Conservation (phyloP, 1,140 invertebrate species). For the Heliconius congener region DNA sequence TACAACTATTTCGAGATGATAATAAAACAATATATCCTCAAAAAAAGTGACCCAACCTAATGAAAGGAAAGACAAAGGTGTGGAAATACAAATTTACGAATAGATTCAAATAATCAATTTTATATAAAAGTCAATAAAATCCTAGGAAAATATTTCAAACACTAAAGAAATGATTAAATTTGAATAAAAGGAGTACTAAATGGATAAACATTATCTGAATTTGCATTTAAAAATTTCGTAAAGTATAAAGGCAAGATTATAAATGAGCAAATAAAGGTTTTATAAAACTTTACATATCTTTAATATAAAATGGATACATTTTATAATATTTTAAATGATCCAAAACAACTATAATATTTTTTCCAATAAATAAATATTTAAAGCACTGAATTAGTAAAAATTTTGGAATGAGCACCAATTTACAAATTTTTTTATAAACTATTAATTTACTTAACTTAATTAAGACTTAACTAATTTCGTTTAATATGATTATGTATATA, state of each 20-base stretch:
- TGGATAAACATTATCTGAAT: background rate
- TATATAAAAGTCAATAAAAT: too few species aligned
- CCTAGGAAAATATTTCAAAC: too few species aligned
- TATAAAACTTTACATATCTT: too few species aligned
- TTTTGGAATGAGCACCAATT: conserved; percentile 13
- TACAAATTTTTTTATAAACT: background rate
- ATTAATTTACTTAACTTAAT: background rate
- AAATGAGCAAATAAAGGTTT: background rate
- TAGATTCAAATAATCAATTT: too few species aligned
- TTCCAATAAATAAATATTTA: background rate
- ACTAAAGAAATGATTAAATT: too few species aligned
- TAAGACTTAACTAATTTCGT: background rate
- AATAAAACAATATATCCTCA: too few species aligned
- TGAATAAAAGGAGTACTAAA: too few species aligned
- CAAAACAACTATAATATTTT: conserved; percentile 3
- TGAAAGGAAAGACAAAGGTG: too few species aligned
- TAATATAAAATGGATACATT: background rate
- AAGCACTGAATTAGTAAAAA: background rate
- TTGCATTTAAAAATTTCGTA: background rate
- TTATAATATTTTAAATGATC: background rate
- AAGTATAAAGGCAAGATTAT: background rate
- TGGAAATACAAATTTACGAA: too few species aligned
- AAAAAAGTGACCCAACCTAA: too few species aligned
- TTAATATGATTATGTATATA: background rate
- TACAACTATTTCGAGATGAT: too few species aligned